A percentile compares a stretch with the other conserved stretches of the same genome.
These are phyloP conservation scores for Ormyrus pomaceus DNA, from an alignment of 2,888 invertebrate genomes.

Conservation along the genomic window DNA sequence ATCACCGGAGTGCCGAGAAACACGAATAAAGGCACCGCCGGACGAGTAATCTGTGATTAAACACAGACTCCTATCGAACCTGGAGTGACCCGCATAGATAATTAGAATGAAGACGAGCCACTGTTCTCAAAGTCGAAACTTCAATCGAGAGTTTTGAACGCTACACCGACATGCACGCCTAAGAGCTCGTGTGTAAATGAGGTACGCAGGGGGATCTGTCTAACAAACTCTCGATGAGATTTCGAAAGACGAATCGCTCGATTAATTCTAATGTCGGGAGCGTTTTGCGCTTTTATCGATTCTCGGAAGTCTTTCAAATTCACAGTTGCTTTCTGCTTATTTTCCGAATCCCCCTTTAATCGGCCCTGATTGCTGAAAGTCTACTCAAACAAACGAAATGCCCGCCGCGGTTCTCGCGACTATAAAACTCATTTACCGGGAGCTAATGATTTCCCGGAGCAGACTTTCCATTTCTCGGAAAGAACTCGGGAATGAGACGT, in stretches of 20 bases:
- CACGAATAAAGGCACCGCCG: slow-evolving; percentile 3
- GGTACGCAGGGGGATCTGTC: background rate
- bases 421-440: background rate
- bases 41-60: slow-evolving; percentile 57
- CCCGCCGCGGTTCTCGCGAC: background rate
- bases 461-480: background rate
- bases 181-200: background rate
- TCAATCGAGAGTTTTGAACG: slow-evolving; percentile 20
- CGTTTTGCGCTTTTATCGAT: too few species aligned
- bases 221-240: slow-evolving; percentile 47
- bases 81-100: slow-evolving; percentile 53
- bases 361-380: too few species aligned
- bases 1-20: slow-evolving; percentile 19
- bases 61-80: slow-evolving; percentile 55
- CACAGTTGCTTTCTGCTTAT: too few species aligned
- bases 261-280: slow-evolving; percentile 30
- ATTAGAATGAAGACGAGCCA: slow-evolving; percentile 53
- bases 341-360: too few species aligned
- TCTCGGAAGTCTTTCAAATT: background rate
- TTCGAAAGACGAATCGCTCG: slow-evolving; percentile 44
- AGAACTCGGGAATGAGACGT: background rate
- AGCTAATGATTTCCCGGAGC: slow-evolving; percentile 4
- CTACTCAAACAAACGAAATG: background rate
- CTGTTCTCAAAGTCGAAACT: slow-evolving; percentile 42
- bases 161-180: background rate